These are phyloP conservation scores for Synanthedon formicaeformis DNA, from an alignment of 2,888 invertebrate species.

Conservation along the genomic window DNA sequence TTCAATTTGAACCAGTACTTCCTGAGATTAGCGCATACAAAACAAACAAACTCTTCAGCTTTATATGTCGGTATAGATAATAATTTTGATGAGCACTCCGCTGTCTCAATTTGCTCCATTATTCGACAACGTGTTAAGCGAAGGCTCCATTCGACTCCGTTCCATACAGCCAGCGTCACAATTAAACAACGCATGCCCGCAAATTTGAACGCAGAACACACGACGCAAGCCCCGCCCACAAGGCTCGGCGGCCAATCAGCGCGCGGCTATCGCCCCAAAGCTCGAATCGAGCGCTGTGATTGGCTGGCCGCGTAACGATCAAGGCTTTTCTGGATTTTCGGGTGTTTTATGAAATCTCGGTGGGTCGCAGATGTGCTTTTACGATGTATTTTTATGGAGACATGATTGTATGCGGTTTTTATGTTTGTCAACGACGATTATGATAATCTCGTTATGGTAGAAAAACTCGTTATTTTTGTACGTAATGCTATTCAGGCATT, in stretches of 20 bases:
- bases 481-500: conserved; percentile 31
- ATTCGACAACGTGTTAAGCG: neutral
- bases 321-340: conserved; percentile 56
- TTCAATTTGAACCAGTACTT: no score
- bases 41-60: no score
- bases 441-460: conserved; percentile 61
- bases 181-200: conserved; percentile 36
- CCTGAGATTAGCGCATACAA: no score
- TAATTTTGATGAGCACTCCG: no score
- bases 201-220: conserved; percentile 39
- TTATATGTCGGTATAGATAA: no score
- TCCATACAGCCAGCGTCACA: conserved; percentile 36
- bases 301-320: conserved; percentile 52
- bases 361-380: conserved; percentile 21
- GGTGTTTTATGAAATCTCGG: conserved; percentile 57
- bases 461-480: conserved; percentile 41
- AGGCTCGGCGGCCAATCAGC: conserved; percentile 38
- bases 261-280: conserved; percentile 44
- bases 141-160: neutral
- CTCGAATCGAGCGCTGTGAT: conserved; percentile 33
- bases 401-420: conserved; percentile 43
- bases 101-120: no score
- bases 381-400: conserved; percentile 45
- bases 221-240: conserved; percentile 39
- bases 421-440: conserved; percentile 43